A percentile compares a stretch with the other conserved stretches of the same genome.
These are phyloP conservation scores for Heterohyrax brucei DNA, from an alignment of 2,797 vertebrate species.

Conservation along the genomic window DNA sequence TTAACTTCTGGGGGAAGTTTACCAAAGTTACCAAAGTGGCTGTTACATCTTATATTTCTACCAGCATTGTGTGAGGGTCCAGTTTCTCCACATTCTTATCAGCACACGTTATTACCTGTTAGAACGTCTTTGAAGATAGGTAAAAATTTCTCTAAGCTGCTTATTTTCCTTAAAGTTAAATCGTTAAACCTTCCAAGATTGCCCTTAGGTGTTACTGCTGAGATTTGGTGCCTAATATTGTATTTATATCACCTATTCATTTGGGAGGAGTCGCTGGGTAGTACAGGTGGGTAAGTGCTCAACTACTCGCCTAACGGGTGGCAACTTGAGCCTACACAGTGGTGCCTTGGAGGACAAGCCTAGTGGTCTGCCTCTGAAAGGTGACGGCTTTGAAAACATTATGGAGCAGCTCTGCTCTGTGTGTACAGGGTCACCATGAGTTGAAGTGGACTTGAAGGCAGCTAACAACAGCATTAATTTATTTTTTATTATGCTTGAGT, in stretches of 20 bases:
- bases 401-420: background rate
- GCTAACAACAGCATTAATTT: background rate
- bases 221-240: background rate
- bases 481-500: too few relatives aligned
- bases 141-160: constrained; percentile 23
- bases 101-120: background rate
- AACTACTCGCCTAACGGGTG: background rate
- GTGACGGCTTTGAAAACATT: background rate
- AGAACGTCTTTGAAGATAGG: constrained; percentile 47
- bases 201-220: constrained; percentile 31
- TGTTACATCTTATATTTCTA: background rate
- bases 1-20: background rate
- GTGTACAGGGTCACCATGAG: background rate
- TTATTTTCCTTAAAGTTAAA: constrained; percentile 47
- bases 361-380: background rate
- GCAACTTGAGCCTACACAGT: background rate
- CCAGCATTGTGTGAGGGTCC: background rate
- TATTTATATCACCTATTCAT: background rate
- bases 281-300: background rate
- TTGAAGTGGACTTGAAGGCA: background rate
- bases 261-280: background rate
- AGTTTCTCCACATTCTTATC: constrained; percentile 2
- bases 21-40: background rate
- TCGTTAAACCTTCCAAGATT: constrained; percentile 35
- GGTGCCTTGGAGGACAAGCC: background rate